phyloP scores from a whole-genome alignment of 2,113 vertebrate genomes.

The Setophaga coronata region DNA sequence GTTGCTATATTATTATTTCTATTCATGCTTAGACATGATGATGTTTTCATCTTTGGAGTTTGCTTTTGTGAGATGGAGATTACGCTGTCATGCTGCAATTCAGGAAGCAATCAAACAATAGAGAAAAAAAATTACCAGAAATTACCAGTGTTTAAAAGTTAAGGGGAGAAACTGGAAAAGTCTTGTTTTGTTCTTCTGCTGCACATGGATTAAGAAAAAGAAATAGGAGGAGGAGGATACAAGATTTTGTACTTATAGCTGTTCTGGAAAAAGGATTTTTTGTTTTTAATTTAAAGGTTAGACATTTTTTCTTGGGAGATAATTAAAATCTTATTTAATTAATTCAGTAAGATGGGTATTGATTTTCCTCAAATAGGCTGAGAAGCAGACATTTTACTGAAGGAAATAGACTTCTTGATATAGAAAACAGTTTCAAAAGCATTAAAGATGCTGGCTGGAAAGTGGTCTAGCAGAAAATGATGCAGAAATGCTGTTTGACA shows the following conservation, averaged over 20 bases:
- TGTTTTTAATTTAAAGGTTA: not conserved
- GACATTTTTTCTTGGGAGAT: not conserved
- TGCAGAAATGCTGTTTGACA: not conserved
- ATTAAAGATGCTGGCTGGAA: not conserved
- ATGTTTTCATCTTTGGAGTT: not conserved
- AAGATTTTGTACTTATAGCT: not conserved
- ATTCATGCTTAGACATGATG: not conserved
- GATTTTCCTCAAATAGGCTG: not conserved
- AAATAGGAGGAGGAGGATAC: not conserved
- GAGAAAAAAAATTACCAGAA: not conserved
- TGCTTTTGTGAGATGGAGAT: not conserved
- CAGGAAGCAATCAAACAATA: not conserved
- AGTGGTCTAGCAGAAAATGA: not conserved
- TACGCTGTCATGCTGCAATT: not conserved
- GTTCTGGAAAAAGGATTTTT: not conserved
- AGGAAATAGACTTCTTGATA: not conserved
- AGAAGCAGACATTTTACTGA: not conserved
- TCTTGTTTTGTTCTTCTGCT: not conserved
- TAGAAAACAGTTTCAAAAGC: not conserved
- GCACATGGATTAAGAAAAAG: not conserved
- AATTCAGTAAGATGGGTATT: not conserved
- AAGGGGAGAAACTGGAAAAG: not conserved
- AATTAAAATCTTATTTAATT: not conserved
- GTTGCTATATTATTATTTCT: not conserved
- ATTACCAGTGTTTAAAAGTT: not conserved